Conservation (phyloP, 2,888 invertebrate genomes). For the Thereva nobilitata region DNA sequence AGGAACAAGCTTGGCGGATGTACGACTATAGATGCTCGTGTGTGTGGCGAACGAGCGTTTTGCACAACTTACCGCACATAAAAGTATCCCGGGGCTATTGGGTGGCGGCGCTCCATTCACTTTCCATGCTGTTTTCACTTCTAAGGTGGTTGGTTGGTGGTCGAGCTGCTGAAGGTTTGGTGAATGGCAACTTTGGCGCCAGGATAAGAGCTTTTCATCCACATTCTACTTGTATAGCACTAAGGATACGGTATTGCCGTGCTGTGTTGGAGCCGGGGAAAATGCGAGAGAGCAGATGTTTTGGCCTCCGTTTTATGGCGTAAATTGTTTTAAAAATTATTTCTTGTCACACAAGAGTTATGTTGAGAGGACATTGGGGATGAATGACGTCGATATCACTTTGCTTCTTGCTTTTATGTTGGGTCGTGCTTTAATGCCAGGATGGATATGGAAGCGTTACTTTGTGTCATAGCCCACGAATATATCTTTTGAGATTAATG, state of each 20-base stretch:
- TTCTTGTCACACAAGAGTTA: conserved; percentile 34
- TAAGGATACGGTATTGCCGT: not conserved
- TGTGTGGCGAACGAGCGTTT: not conserved
- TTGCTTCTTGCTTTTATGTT: not conserved
- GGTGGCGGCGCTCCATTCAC: conserved; percentile 7
- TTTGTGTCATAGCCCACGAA: no score
- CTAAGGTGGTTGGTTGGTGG: not conserved
- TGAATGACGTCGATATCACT: conserved; percentile 4
- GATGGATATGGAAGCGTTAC: no score
- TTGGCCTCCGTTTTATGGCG: conserved; percentile 23
- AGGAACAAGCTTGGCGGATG: not conserved
- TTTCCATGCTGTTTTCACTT: conserved; percentile 28
- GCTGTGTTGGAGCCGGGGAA: conserved; percentile 3
- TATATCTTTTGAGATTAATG: no score
- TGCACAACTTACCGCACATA: conserved; percentile 16
- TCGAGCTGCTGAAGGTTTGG: no score
- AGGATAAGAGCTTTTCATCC: no score
- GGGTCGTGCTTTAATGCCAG: no score
- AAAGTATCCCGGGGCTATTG: conserved; percentile 32
- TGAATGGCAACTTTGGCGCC: no score
- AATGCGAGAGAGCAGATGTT: conserved; percentile 31
- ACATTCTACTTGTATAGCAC: no score
- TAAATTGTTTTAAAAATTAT: conserved; percentile 37
- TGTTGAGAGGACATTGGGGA: conserved; percentile 22
- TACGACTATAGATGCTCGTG: no score